Conservation (phyloP, 2,888 invertebrate species). For the Erebia palarica region DNA sequence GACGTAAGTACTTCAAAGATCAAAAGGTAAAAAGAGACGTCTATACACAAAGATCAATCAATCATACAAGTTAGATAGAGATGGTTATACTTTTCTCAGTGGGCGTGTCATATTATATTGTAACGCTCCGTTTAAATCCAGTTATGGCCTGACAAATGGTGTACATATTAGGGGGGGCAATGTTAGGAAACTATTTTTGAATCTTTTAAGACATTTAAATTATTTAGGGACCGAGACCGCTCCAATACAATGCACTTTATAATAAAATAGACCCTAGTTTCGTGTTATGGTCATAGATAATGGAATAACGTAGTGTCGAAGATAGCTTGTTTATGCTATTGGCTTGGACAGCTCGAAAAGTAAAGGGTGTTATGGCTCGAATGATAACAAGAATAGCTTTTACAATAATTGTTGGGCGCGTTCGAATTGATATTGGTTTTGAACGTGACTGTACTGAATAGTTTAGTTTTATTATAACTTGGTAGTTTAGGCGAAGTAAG, state of each 20-base stretch:
- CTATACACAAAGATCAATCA: constrained; percentile 30
- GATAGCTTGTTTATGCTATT: constrained; percentile 79
- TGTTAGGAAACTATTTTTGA: constrained; percentile 83
- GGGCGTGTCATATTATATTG: constrained; percentile 70
- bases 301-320: constrained; percentile 76
- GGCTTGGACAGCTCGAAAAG: constrained; percentile 70
- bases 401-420: constrained; percentile 58
- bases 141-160: constrained; percentile 83
- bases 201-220: constrained; percentile 83
- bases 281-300: constrained; percentile 78
- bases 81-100: constrained; percentile 51
- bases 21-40: constrained; percentile 61
- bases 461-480: neutral
- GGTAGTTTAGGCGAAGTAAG: neutral
- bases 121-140: constrained; percentile 79
- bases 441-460: constrained; percentile 19
- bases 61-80: constrained; percentile 49
- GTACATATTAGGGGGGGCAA: constrained; percentile 82
- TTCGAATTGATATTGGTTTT: constrained; percentile 48
- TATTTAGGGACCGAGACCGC: constrained; percentile 79
- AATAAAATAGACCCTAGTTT: constrained; percentile 79
- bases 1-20: constrained; percentile 65
- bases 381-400: constrained; percentile 62
- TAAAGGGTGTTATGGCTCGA: constrained; percentile 74
- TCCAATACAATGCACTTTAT: constrained; percentile 79